Evolutionary conservation across 2,797 vertebrate species (phyloP).

Genomic region (Morelia viridis): DNA sequence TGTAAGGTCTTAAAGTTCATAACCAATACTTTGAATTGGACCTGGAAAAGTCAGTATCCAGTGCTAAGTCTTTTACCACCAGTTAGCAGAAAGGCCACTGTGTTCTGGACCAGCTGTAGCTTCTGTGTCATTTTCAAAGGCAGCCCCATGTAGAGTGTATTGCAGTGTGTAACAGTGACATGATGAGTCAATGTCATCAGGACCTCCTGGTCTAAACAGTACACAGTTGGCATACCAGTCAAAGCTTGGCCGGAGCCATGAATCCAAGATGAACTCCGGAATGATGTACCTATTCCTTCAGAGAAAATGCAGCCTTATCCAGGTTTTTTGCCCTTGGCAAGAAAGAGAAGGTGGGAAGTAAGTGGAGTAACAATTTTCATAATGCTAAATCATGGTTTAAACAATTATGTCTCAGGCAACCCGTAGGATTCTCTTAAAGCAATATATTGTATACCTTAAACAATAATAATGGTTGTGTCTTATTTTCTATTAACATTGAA

Average conservation of each 20-base stretch:
- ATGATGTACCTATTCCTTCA: background rate
- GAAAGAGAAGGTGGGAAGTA: background rate
- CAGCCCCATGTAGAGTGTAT: background rate
- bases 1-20: background rate
- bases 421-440: background rate
- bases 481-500: background rate
- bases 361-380: background rate
- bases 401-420: background rate
- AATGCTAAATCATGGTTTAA: background rate
- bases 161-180: background rate
- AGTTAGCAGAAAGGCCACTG: background rate
- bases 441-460: background rate
- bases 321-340: background rate
- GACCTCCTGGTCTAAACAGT: background rate
- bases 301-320: background rate
- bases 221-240: background rate
- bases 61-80: background rate
- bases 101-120: background rate
- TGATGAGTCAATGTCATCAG: background rate
- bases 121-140: background rate
- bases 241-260: background rate
- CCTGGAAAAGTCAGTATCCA: background rate
- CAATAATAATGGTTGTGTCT: background rate
- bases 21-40: background rate
- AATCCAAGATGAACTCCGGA: background rate